Percentiles rank a stretch among this genome's conserved stretches.
Conservation (phyloP, 2,888 invertebrate genomes). For the Sepiola atlantica region DNA sequence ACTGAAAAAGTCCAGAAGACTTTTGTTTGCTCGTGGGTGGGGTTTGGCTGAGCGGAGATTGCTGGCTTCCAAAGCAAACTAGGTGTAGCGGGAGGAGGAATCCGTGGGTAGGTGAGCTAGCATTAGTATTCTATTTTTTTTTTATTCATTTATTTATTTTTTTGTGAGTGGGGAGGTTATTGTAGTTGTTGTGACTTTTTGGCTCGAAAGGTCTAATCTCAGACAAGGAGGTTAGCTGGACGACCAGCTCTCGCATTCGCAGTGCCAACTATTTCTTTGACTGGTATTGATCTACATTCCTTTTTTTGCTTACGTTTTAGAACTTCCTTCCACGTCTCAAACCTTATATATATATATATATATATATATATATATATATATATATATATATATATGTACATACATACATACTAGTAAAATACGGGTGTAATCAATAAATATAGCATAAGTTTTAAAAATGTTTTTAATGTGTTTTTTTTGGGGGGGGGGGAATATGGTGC, state of each 20-base stretch:
- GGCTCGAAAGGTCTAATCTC: background rate
- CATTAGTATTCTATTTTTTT: background rate
- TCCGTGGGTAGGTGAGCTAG: background rate
- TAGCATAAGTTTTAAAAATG: too few species aligned
- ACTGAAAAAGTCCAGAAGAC: background rate
- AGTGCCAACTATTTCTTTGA: conserved; percentile 9
- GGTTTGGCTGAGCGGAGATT: background rate
- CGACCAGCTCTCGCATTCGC: background rate
- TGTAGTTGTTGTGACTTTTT: background rate
- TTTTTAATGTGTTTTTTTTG: too few species aligned
- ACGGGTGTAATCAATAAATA: too few species aligned
- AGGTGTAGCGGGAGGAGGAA: background rate
- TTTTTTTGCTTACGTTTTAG: background rate
- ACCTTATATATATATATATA: background rate
- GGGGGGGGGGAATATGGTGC: too few species aligned
- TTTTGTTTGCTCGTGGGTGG: background rate
- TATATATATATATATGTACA: background rate
- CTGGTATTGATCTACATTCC: background rate
- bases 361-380: conserved; percentile 15
- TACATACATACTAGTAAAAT: background rate
- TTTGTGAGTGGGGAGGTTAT: background rate
- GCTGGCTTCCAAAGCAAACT: conserved; percentile 7
- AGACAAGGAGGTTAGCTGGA: background rate
- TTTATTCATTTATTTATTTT: background rate
- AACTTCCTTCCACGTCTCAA: background rate